A percentile compares a stretch with the other conserved stretches of the same genome.
phyloP scores from a whole-genome alignment of 2,113 vertebrate species.

The Ancistrus triradiatus region DNA sequence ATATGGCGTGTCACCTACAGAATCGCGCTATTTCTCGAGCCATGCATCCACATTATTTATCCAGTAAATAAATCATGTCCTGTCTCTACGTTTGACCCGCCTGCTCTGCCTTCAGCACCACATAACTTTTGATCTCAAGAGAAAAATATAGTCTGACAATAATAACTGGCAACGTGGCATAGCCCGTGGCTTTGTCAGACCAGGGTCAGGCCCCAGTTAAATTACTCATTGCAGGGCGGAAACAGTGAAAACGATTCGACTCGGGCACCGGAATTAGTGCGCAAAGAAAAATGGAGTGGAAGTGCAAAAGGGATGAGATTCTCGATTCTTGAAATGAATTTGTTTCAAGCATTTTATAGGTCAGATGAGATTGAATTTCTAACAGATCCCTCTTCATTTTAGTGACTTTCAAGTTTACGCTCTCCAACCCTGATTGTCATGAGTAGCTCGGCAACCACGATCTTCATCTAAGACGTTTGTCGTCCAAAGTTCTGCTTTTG shows the following conservation, averaged over 20 bases:
- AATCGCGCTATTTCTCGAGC: too few relatives aligned
- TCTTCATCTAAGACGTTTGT: too few relatives aligned
- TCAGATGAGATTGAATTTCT: too few relatives aligned
- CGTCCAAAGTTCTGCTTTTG: too few relatives aligned
- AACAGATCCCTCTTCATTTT: too few relatives aligned
- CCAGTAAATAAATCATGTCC: conserved; percentile 1
- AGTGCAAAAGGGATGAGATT: conserved; percentile 51
- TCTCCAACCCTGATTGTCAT: too few relatives aligned
- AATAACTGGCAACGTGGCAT: neutral
- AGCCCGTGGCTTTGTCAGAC: neutral
- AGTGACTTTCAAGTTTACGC: too few relatives aligned
- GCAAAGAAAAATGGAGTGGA: neutral
- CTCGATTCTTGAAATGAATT: too few relatives aligned
- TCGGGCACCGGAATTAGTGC: conserved; percentile 25
- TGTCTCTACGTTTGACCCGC: neutral
- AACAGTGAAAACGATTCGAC: conserved; percentile 32
- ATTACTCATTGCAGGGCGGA: conserved; percentile 18
- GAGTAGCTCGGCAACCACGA: too few relatives aligned
- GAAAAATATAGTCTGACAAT: too few relatives aligned
- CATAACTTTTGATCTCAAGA: neutral
- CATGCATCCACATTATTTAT: neutral
- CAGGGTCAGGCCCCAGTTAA: conserved; percentile 17
- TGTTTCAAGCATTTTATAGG: conserved; percentile 37
- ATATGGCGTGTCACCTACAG: neutral
- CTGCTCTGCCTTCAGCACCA: neutral